A percentile compares a stretch with the other conserved stretches of the same genome.
These are phyloP conservation scores for Mirza zaza DNA, from an alignment of 2,113 vertebrate genomes.

Conservation along the genomic window DNA sequence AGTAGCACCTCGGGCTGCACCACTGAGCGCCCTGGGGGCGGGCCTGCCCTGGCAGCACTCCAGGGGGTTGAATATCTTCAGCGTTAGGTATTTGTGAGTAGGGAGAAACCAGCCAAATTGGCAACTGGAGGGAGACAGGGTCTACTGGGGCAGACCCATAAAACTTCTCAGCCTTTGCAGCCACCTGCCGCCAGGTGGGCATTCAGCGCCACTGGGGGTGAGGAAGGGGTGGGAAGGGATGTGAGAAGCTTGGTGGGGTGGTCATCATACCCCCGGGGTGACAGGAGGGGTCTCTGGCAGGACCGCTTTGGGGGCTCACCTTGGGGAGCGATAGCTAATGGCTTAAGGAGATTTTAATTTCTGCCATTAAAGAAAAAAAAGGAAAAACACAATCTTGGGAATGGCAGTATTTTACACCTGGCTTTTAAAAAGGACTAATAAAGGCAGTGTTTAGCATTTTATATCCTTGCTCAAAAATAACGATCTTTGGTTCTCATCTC, in stretches of 20 bases:
- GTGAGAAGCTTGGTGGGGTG: background rate
- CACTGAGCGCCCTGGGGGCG: background rate
- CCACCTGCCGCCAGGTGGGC: conserved; percentile 46
- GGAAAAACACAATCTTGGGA: conserved; percentile 70
- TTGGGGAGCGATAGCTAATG: conserved; percentile 60
- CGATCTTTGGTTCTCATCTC: conserved; percentile 73
- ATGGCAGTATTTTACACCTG: conserved; percentile 68
- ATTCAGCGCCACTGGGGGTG: background rate
- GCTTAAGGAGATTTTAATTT: conserved; percentile 78
- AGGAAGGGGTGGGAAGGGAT: background rate
- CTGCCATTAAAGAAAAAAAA: conserved; percentile 61
- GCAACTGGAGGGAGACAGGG: conserved; percentile 60
- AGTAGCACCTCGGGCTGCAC: background rate
- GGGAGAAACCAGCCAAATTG: conserved; percentile 33
- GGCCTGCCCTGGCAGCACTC: background rate
- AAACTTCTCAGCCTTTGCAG: conserved; percentile 54
- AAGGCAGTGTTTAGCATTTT: conserved; percentile 76
- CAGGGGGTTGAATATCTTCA: conserved; percentile 43
- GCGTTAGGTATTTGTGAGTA: conserved; percentile 64
- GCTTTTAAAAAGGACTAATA: conserved; percentile 69
- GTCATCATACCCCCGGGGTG: background rate
- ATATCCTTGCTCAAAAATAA: conserved; percentile 74
- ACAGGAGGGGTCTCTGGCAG: background rate
- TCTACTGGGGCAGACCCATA: conserved; percentile 65
- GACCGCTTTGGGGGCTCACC: conserved; percentile 21